These are phyloP conservation scores for Ceratina calcarata DNA, from an alignment of 1,140 invertebrate genomes.

Conservation along the genomic window DNA sequence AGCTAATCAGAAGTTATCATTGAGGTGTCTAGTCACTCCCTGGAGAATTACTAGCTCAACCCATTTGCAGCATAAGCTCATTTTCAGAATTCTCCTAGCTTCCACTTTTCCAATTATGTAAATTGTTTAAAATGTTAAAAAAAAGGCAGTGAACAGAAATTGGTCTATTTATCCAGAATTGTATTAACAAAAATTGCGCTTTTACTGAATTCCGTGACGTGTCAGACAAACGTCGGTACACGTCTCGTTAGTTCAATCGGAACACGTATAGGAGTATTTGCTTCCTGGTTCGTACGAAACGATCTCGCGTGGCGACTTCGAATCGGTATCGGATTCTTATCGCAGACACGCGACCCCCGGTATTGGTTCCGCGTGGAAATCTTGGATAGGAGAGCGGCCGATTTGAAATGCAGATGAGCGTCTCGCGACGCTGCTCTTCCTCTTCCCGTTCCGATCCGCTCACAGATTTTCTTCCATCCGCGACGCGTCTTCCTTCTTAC, in stretches of 20 bases:
- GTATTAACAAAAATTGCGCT: too few species aligned
- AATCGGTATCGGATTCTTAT: conserved; percentile 28
- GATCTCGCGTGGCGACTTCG: conserved; percentile 16
- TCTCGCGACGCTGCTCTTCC: conserved; percentile 60
- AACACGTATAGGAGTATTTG: conserved; percentile 29
- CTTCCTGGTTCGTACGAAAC: conserved; percentile 36
- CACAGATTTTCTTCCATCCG: conserved; percentile 28
- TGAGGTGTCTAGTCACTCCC: too few species aligned
- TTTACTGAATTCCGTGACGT: conserved; percentile 1
- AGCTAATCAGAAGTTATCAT: too few species aligned
- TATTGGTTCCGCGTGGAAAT: conserved; percentile 44
- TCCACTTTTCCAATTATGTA: too few species aligned
- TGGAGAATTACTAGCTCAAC: too few species aligned
- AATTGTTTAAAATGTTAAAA: too few species aligned
- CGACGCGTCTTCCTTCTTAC: conserved; percentile 25
- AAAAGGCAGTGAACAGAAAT: too few species aligned
- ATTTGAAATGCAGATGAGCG: conserved; percentile 74
- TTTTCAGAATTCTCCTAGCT: too few species aligned
- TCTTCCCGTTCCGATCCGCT: conserved; percentile 33
- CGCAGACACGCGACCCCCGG: conserved; percentile 25
- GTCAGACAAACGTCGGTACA: conserved; percentile 46
- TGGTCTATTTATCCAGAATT: too few species aligned
- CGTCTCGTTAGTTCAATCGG: conserved; percentile 2
- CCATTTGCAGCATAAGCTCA: too few species aligned
- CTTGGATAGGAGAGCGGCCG: conserved; percentile 39